Conservation (phyloP, 1,140 invertebrate species). For the fruit fly (Drosophila melanogaster) region Release_6_plus_ISO1_MT NT_037436.4:5786501-5787000, state of each 20-base stretch:
- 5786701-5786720: conserved; percentile 59
- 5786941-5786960: conserved; percentile 68
- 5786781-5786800: neutral
- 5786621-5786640: conserved; percentile 56
- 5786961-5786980: neutral
- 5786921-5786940: conserved; percentile 71
- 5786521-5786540: conserved; percentile 23
- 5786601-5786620: conserved; percentile 39
- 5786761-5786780: conserved; percentile 1
- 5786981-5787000: conserved; percentile 37
- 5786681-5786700: conserved; percentile 62
- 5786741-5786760: conserved; percentile 72
- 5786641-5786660: conserved; percentile 74
- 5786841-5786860: conserved; percentile 49
- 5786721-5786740: conserved; percentile 82
- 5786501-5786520: conserved; percentile 41
- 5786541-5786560: neutral
- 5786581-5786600: conserved; percentile 19
- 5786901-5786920: conserved; percentile 58
- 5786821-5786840: conserved; percentile 47
- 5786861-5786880: neutral
- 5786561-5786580: neutral
- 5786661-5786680: conserved; percentile 40
- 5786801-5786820: conserved; percentile 73
- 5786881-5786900: conserved; percentile 14